Conservation (phyloP, 2,113 vertebrate genomes). For the Myotis brandtii region DNA sequence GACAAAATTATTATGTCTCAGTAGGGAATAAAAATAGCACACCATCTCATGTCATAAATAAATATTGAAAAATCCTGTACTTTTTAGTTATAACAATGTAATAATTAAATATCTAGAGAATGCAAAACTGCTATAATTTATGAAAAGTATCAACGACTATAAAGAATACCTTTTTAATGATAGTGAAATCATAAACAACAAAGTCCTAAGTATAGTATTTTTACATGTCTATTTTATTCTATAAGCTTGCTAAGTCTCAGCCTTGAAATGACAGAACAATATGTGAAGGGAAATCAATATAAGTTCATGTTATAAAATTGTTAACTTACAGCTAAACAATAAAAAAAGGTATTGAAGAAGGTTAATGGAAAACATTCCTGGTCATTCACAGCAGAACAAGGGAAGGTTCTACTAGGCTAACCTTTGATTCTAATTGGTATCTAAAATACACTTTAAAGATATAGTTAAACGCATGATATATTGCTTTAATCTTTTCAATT, state of each 20-base stretch:
- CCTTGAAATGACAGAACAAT: not conserved
- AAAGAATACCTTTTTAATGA: slow-evolving; percentile 32
- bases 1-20: slow-evolving; percentile 19
- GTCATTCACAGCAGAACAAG: not conserved
- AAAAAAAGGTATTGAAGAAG: not conserved
- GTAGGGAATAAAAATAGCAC: not conserved
- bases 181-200: not conserved
- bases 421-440: not conserved
- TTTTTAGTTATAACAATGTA: slow-evolving; percentile 8
- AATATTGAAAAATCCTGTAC: not conserved
- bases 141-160: not conserved
- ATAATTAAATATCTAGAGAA: not conserved
- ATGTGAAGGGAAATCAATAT: not conserved
- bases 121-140: not conserved
- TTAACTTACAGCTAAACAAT: not conserved
- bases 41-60: not conserved
- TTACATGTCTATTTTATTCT: not conserved
- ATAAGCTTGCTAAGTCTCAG: not conserved
- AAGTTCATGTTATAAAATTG: not conserved
- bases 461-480: not conserved
- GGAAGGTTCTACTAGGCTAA: slow-evolving; percentile 1
- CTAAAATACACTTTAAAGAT: not conserved
- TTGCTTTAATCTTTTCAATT: not conserved
- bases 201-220: not conserved
- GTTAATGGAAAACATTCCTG: not conserved